Evolutionary conservation across 2,113 vertebrate genomes (phyloP).

Genomic region (Amblyornis subalaris): DNA sequence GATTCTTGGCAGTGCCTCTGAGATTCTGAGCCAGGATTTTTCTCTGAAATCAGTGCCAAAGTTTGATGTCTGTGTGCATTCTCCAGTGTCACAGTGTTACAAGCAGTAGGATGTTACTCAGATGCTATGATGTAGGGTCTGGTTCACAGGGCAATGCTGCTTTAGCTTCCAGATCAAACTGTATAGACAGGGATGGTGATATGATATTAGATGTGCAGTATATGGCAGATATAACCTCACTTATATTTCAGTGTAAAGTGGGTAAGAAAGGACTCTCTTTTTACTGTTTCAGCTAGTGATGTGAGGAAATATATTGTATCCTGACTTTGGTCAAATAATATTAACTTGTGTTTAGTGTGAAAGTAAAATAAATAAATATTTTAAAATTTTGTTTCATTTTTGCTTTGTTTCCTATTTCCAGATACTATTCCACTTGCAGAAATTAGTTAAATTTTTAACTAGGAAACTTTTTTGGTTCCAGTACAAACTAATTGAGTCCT

Average conservation of each 20-base stretch:
- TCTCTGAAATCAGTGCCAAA: background rate
- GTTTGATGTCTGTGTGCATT: background rate
- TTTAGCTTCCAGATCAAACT: background rate
- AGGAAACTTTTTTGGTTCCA: background rate
- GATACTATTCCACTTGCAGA: background rate
- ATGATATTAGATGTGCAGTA: background rate
- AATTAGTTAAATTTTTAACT: background rate
- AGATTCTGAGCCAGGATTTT: background rate
- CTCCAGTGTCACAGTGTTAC: background rate
- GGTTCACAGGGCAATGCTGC: background rate
- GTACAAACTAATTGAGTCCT: background rate
- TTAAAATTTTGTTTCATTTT: slow-evolving; percentile 17
- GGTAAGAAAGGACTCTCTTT: background rate
- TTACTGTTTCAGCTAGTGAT: background rate
- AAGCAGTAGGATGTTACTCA: background rate
- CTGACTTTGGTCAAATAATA: background rate
- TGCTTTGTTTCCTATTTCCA: slow-evolving; percentile 8
- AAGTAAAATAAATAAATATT: slow-evolving; percentile 47
- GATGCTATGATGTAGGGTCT: background rate
- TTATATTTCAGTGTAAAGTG: background rate
- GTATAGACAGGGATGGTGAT: background rate
- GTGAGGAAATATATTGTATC: slow-evolving; percentile 17
- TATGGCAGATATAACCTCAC: background rate
- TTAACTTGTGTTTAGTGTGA: slow-evolving; percentile 14
- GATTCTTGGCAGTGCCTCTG: background rate